Percentiles rank a stretch among this genome's conserved stretches.
These are phyloP conservation scores for Syngnathus rostellatus DNA, from an alignment of 2,797 vertebrate genomes.

Conservation along the genomic window DNA sequence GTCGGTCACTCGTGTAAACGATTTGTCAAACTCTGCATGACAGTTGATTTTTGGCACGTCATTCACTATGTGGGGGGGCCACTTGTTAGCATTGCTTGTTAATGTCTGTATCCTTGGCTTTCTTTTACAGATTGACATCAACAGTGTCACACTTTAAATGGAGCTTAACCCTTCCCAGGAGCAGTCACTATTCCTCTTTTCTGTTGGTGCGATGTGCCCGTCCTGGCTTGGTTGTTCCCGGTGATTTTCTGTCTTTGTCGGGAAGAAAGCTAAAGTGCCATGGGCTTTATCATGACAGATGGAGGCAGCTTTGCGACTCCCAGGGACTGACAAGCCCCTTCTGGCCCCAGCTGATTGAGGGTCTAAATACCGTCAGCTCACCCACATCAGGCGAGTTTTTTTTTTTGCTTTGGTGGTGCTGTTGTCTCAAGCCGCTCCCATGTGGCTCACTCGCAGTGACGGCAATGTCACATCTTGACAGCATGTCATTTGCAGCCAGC, in stretches of 20 bases:
- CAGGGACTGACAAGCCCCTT: conserved; percentile 56
- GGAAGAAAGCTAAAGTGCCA: conserved; percentile 31
- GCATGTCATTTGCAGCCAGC: conserved; percentile 54
- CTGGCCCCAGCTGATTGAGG: conserved; percentile 63
- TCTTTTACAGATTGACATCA: conserved; percentile 39
- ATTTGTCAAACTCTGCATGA: no score
- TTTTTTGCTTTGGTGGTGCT: conserved; percentile 34
- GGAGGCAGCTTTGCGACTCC: conserved; percentile 60
- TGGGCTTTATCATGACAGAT: conserved; percentile 59
- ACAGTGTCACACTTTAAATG: conserved; percentile 42
- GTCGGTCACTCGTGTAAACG: no score
- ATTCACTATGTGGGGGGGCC: no score
- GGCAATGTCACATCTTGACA: conserved; percentile 58
- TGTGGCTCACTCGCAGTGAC: conserved; percentile 51
- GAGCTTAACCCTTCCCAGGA: conserved; percentile 51
- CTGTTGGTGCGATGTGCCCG: conserved; percentile 37
- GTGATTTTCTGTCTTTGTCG: conserved; percentile 42
- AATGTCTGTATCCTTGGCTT: conserved; percentile 13
- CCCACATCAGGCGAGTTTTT: conserved; percentile 50
- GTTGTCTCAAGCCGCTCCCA: conserved; percentile 60
- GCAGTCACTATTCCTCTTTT: conserved; percentile 43
- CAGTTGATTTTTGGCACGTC: no score
- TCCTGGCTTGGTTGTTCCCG: conserved; percentile 50
- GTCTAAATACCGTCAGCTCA: conserved; percentile 61
- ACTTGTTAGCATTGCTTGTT: background rate